Base-by-base conservation (phyloP, 2,113 vertebrate species). In the Mustela lutreola region DNA sequence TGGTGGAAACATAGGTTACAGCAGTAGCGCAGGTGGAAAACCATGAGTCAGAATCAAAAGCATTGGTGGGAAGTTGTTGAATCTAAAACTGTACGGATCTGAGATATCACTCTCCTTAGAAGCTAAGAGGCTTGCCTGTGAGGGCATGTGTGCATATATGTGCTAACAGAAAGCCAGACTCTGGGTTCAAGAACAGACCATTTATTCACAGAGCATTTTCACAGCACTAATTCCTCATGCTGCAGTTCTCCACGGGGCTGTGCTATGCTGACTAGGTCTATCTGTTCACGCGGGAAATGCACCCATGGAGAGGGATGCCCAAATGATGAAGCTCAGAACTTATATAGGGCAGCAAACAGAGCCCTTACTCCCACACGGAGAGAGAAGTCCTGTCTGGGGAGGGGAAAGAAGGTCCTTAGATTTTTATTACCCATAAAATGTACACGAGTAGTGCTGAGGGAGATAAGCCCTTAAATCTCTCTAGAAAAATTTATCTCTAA, bases 401-500 rank as follows among this genome's bases (percentile, higher is more conserved):
- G 11, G 76, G 7, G 2, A 63, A 33, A 21, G 36, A 58, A 70
- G 4, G 8, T 71, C 31, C 33, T 9, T 84, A 80, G 56, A 48
- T 83, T 76, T 89, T 80, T 78, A 65, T 95, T 95, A 78, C 42
- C 22, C 4, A 65, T 58, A 71, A 39, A 60, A 92, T 56, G 4
- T 92, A 86, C 63, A 21, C 19, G 50, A 62, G 58, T 48, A 48
- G 7, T 4, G 36, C 22, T 60, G n/a, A 60, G 39, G 53, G 28
- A 84, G 39, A 94, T 36, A 95, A 91, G 15, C 11, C 45, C 83
- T 89, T 71, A 73, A 63, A 70, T 62, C 24, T 82, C 28, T 71
- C 10, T 91, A 22, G 53, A 92, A 62, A 95, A 63, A 78, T 78
- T 91, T n/a, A 2, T 81, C 11, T 95, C 28, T 82, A 73, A 83